Base-by-base conservation (phyloP, 2,888 invertebrate species). In the Mycalesis mineus region DNA sequence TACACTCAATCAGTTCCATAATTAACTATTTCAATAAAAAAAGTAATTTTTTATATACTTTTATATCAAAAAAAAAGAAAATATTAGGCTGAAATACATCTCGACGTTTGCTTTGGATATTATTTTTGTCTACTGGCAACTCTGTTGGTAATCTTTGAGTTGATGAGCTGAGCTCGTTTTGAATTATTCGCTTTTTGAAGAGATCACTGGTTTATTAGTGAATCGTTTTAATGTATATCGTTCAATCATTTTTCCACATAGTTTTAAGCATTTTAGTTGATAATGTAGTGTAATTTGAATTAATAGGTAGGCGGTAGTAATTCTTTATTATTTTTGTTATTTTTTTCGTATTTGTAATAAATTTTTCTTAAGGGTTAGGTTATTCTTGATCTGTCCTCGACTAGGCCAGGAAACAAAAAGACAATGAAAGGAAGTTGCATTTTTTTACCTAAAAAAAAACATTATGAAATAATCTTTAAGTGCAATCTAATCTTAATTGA, bases 161-260 rank as follows among this genome's bases (percentile, higher is more conserved):
- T 51, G 15, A 28, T 44, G 31, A 42, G 29, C 54, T 49, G 8
- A 15, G 48, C 47, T 44, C 37, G 11, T 57, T 33, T 45, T 22
- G 39, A 51, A 47, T 39, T 47, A 57, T 50, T 66, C 54, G 61
- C 62, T 63, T 64, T 50, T 65, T 66, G 65, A 63, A 71, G 80
- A 77, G 80, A 73, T 79, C 82, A 77, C 84, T 86, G 84, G 71
- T 72, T 82, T 84, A 80, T 79, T 87, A 88, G 87, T 87, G 78
- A 88, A 88, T 86, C 84, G 84, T 85, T 88, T 86, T 87, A 86
- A 83, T 88, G 86, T 88, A 88, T 83, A 88, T 87, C 88, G 87
- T 88, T 88, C 87, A 78, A 86, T 87, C 74, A 84, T 87, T 88
- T 64, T 88, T 88, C 88, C 88, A 88, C 82, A 78, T 88, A 88